Evolutionary conservation across 2,113 vertebrate species (phyloP).

Genomic region (Herpailurus yagouaroundi): DNA sequence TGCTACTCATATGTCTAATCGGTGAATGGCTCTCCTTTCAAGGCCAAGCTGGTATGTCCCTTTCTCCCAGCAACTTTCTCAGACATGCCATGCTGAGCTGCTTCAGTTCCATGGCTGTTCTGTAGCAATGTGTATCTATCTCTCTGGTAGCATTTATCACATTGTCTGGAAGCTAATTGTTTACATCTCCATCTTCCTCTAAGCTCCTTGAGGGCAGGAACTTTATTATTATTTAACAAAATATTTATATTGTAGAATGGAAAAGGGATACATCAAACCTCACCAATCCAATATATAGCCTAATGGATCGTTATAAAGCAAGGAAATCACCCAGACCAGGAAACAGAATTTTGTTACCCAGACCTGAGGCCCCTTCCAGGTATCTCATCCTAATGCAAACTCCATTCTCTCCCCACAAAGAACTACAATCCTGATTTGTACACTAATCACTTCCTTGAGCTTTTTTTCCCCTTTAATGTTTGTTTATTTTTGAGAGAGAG

Average conservation of each 20-base stretch:
- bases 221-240: background rate
- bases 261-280: background rate
- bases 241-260: background rate
- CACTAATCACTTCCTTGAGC: background rate
- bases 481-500: no score
- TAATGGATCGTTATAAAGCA: background rate
- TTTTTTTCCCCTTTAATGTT: no score
- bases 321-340: background rate
- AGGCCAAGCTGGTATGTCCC: background rate
- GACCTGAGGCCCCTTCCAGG: background rate
- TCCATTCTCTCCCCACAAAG: background rate
- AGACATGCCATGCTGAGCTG: background rate
- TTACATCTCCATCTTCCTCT: background rate
- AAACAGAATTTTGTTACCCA: background rate
- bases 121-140: background rate
- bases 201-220: background rate
- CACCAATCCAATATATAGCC: background rate
- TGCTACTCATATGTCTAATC: background rate
- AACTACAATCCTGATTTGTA: background rate
- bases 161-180: background rate
- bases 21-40: background rate
- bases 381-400: background rate
- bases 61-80: background rate
- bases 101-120: background rate
- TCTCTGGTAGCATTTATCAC: background rate